Evolutionary conservation across 2,113 vertebrate species (phyloP).

Genomic region (zebrafish (Danio rerio)): GRCz12tu NC_133177.1:39629501-39630000

Average conservation of each 20-base stretch:
- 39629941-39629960: not conserved
- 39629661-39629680: conserved; percentile 81
- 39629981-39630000: not conserved
- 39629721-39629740: conserved; percentile 88
- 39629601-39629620: conserved; percentile 86
- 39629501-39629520: conserved; percentile 86
- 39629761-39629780: conserved; percentile 80
- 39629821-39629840: conserved; percentile 92
- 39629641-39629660: conserved; percentile 85
- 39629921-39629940: conserved; percentile 39
- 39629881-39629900: conserved; percentile 94
- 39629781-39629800: conserved; percentile 83
- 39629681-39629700: conserved; percentile 86
- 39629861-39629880: conserved; percentile 87
- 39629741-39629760: conserved; percentile 75
- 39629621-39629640: conserved; percentile 85
- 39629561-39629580: conserved; percentile 79
- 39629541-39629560: conserved; percentile 86
- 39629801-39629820: conserved; percentile 93
- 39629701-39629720: conserved; percentile 92
- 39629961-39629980: not conserved
- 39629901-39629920: conserved; percentile 91
- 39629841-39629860: conserved; percentile 85
- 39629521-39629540: conserved; percentile 93
- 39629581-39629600: conserved; percentile 86